phyloP scores from a whole-genome alignment of 2,797 vertebrate species.

The Dallia pectoralis region DNA sequence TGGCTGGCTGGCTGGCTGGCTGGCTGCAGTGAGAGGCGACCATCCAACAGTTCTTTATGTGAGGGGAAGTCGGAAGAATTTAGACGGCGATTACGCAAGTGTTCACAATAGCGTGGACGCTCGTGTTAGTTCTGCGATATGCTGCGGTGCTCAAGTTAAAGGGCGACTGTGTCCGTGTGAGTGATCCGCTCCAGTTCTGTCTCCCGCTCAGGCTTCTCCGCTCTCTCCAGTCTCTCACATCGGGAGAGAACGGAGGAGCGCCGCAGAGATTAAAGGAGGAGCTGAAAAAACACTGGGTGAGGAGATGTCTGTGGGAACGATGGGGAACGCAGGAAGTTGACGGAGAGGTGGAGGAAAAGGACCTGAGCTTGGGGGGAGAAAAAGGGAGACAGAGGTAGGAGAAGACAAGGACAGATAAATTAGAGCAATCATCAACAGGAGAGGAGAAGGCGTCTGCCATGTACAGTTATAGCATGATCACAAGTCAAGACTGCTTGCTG shows the following conservation, averaged over 20 bases:
- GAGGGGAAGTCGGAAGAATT: conserved; percentile 47
- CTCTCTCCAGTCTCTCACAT: conserved; percentile 22
- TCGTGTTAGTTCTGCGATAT: conserved; percentile 4
- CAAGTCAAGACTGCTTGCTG: not conserved
- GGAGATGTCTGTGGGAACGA: not conserved
- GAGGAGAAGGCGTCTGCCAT: no score
- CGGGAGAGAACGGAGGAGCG: conserved; percentile 13
- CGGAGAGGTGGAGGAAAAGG: not conserved
- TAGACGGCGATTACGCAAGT: conserved; percentile 48
- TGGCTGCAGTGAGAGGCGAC: conserved; percentile 40
- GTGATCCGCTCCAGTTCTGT: conserved; percentile 46
- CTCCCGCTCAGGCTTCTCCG: not conserved
- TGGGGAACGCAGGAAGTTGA: not conserved
- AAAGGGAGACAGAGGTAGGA: conserved; percentile 2
- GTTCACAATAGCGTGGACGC: conserved; percentile 18
- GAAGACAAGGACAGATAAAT: not conserved
- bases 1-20: not conserved
- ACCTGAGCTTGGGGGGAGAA: not conserved
- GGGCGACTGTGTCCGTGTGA: conserved; percentile 45
- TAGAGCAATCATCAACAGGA: not conserved
- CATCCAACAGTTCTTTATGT: conserved; percentile 41
- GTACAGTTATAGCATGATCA: not conserved
- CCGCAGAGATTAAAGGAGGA: not conserved
- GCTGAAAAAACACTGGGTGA: not conserved
- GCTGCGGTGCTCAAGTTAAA: no score